phyloP scores from a whole-genome alignment of 2,888 invertebrate species.

The Syrphus vitripennis region DNA sequence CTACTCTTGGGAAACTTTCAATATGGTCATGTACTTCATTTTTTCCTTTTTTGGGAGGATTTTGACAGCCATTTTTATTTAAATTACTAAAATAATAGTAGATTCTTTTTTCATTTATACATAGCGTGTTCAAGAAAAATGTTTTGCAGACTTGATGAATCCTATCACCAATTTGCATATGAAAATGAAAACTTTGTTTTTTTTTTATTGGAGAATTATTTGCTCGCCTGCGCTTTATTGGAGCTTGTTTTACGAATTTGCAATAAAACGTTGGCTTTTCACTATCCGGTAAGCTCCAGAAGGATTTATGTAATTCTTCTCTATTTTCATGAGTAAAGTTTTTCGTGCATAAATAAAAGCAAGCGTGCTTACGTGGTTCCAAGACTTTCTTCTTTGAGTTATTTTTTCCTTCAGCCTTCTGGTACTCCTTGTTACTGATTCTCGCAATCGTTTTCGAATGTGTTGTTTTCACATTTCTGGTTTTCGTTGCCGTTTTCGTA shows the following conservation, averaged over 20 bases:
- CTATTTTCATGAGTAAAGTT: background rate
- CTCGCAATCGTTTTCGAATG: background rate
- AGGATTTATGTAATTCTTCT: background rate
- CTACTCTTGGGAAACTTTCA: conserved; percentile 6
- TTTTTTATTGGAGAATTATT: background rate
- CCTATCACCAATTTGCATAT: background rate
- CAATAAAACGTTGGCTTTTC: background rate
- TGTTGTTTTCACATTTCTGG: background rate
- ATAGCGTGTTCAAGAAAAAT: background rate
- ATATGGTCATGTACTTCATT: background rate
- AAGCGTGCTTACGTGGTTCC: background rate
- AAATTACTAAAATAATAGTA: background rate
- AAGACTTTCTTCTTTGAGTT: background rate
- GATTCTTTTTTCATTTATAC: background rate
- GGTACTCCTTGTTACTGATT: background rate
- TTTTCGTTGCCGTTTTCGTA: background rate
- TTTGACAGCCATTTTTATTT: background rate
- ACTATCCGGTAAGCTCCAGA: conserved; percentile 2
- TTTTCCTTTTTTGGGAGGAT: background rate
- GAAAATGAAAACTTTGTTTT: background rate
- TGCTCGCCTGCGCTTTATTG: background rate
- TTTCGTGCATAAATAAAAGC: background rate
- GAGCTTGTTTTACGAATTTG: conserved; percentile 1
- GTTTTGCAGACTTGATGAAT: background rate
- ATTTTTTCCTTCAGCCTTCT: too few species aligned